Conservation (phyloP, 64 coral and sea anemone genomes). For the Platygyra sinensis region DNA sequence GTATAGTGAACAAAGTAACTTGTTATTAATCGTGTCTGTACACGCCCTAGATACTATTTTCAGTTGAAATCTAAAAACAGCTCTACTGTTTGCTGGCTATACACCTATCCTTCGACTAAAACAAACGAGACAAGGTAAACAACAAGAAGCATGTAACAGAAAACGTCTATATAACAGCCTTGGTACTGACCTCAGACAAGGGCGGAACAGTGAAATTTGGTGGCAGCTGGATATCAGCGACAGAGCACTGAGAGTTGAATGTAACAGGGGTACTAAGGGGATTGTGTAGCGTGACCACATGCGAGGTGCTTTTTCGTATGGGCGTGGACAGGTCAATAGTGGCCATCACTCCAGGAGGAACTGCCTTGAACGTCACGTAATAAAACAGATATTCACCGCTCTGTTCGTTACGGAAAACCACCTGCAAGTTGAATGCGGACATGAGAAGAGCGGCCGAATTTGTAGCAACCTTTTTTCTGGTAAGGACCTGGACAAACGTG, state of each 20-base stretch:
- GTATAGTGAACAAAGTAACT: no score
- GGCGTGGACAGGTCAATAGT: slow-evolving; percentile 89
- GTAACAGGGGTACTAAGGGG: slow-evolving; percentile 83
- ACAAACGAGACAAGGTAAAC: neutral
- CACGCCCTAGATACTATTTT: no score
- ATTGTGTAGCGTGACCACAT: slow-evolving; percentile 91
- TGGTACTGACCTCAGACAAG: slow-evolving; percentile 75
- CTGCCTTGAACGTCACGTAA: slow-evolving; percentile 96
- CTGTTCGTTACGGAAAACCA: slow-evolving; percentile 88
- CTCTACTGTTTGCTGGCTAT: no score
- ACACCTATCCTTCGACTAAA: no score
- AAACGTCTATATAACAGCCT: neutral
- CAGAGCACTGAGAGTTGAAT: slow-evolving; percentile 86
- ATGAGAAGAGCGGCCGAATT: no score
- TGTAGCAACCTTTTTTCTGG: no score
- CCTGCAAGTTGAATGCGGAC: slow-evolving; percentile 35
- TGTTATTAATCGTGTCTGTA: no score
- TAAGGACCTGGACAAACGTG: no score
- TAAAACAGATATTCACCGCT: slow-evolving; percentile 89
- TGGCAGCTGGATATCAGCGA: slow-evolving; percentile 86
- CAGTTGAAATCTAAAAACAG: no score
- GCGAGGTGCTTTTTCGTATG: slow-evolving; percentile 88
- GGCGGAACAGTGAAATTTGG: slow-evolving; percentile 94
- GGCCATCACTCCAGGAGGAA: slow-evolving; percentile 84
- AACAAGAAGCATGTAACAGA: neutral